Evolutionary conservation across 2,113 vertebrate species (phyloP).

Genomic region (Struthio camelus): DNA sequence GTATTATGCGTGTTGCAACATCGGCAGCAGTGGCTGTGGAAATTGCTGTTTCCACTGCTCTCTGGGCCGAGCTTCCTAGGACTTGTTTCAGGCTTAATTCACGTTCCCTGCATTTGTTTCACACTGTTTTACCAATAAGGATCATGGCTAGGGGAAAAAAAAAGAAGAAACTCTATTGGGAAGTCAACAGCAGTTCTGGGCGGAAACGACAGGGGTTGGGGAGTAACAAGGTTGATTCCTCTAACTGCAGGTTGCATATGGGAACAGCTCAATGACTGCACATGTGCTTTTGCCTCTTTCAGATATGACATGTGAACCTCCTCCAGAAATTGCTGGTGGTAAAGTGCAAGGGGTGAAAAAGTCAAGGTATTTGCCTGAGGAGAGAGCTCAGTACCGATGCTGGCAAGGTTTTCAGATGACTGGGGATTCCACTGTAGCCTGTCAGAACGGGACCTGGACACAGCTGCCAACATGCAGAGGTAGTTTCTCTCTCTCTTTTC

Average conservation of each 20-base stretch:
- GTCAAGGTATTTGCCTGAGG: conserved; percentile 9
- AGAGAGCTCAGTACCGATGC: conserved; percentile 6
- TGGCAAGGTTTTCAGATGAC: conserved; percentile 24
- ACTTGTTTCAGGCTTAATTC: too few species aligned
- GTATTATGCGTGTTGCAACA: too few species aligned
- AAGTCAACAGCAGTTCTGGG: not conserved
- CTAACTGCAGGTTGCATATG: not conserved
- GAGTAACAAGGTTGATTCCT: not conserved
- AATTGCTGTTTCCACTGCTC: too few species aligned
- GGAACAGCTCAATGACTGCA: not conserved
- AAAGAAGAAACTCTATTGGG: too few species aligned
- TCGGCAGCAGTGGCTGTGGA: too few species aligned
- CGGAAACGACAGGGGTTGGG: not conserved
- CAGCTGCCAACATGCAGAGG: conserved; percentile 14
- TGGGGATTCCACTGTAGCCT: not conserved
- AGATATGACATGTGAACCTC: conserved; percentile 26
- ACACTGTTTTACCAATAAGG: too few species aligned
- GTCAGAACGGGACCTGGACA: conserved; percentile 29
- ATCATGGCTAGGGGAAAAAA: too few species aligned
- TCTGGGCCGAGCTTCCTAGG: too few species aligned
- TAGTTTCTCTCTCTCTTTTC: not conserved
- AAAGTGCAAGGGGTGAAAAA: not conserved
- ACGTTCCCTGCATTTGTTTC: too few species aligned
- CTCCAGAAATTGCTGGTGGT: conserved; percentile 47
- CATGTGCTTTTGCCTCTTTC: not conserved